These are phyloP conservation scores for Tetragonula carbonaria DNA, from an alignment of 2,888 invertebrate species.

Conservation along the genomic window DNA sequence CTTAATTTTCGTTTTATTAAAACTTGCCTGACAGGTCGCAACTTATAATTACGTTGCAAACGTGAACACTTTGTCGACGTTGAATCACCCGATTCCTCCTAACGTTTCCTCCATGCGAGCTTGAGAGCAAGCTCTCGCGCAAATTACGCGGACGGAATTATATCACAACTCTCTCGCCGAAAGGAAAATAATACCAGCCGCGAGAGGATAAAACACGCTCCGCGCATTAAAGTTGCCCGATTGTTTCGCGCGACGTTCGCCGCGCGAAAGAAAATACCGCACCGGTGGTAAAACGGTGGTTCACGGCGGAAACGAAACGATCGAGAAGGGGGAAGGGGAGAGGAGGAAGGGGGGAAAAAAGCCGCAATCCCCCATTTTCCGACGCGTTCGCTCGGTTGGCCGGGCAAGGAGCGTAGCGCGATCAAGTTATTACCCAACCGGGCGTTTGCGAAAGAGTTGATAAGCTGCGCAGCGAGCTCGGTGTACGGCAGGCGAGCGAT, in stretches of 20 bases:
- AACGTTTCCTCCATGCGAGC: no score
- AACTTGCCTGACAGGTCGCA: no score
- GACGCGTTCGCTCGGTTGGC: not conserved
- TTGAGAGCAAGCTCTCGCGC: not conserved
- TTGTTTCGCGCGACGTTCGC: not conserved
- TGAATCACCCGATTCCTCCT: no score
- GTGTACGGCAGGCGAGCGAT: slow-evolving; percentile 15
- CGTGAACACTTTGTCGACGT: not conserved
- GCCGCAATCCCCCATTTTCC: not conserved
- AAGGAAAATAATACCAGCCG: not conserved
- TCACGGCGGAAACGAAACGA: not conserved
- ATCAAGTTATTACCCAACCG: slow-evolving; percentile 38
- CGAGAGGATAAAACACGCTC: not conserved
- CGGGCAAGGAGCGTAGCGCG: not conserved
- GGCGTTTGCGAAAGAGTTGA: slow-evolving; percentile 38
- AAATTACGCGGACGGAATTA: not conserved
- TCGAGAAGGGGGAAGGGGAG: not conserved
- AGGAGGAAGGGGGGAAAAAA: no score
- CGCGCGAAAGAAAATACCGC: not conserved
- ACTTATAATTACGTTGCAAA: not conserved
- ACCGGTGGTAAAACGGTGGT: not conserved
- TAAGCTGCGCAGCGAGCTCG: slow-evolving; percentile 19
- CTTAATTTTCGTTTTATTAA: slow-evolving; percentile 5
- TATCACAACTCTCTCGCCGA: no score
- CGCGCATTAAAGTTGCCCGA: not conserved